Percentiles rank a stretch among this genome's conserved stretches.
Evolutionary conservation across 2,113 vertebrate genomes (phyloP).

Genomic region (Perognathus longimembris): DNA sequence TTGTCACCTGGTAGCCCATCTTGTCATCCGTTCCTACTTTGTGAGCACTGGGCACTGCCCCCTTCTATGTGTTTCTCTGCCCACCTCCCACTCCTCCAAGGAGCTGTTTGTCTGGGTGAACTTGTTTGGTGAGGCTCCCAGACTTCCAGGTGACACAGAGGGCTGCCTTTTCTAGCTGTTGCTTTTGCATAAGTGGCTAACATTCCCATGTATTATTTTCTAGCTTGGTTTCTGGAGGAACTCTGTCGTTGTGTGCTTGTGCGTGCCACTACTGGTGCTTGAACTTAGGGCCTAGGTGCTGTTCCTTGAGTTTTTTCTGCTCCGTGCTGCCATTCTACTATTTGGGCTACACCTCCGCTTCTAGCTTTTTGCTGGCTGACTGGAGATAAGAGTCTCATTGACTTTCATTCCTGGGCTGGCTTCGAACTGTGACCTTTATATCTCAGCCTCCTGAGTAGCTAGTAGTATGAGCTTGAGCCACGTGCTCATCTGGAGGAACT

Average conservation of each 20-base stretch:
- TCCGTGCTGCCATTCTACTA: too few species aligned
- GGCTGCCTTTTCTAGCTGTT: not conserved
- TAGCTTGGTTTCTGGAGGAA: not conserved
- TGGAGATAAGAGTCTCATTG: too few species aligned
- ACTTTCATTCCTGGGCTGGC: too few species aligned
- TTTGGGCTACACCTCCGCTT: too few species aligned
- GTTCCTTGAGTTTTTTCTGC: too few species aligned
- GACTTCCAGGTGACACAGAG: not conserved
- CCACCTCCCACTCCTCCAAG: not conserved
- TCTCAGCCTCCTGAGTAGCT: too few species aligned
- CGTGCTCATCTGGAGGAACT: too few species aligned
- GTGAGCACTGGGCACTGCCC: not conserved
- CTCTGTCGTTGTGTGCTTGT: not conserved
- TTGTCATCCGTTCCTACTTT: not conserved
- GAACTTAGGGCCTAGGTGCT: too few species aligned
- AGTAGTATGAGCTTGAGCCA: too few species aligned
- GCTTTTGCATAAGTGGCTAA: not conserved
- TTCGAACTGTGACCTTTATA: too few species aligned
- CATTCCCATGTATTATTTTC: not conserved
- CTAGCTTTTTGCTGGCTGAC: too few species aligned
- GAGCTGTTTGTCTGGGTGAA: constrained; percentile 53
- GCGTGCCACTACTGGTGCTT: too few species aligned
- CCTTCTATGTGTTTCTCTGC: not conserved
- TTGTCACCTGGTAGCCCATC: not conserved
- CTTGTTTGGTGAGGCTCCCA: constrained; percentile 23